phyloP scores from a whole-genome alignment of 1,140 invertebrate species.

The Linepithema humile region DNA sequence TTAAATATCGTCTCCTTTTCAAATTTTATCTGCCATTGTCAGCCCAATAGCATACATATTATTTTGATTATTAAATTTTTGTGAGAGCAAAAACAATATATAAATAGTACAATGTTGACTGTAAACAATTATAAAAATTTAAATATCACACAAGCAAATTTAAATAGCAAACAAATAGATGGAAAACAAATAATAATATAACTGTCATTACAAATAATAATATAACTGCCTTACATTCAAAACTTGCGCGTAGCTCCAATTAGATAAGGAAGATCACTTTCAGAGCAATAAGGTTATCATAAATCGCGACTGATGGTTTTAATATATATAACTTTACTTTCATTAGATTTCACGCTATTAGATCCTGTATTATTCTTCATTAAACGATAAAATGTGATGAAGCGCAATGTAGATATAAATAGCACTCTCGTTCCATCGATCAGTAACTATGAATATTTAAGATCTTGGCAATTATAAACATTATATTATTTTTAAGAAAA shows the following conservation, averaged over 20 bases:
- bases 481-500: background rate
- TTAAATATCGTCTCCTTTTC: background rate
- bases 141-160: background rate
- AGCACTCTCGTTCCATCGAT: background rate
- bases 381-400: background rate
- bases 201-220: too few species aligned
- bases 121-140: background rate
- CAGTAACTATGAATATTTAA: background rate
- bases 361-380: background rate
- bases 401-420: background rate
- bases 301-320: background rate
- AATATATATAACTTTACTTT: background rate
- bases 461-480: background rate
- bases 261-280: background rate
- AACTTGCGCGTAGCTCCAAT: slow-evolving; percentile 6
- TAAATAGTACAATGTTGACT: background rate
- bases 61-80: background rate
- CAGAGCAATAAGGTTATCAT: slow-evolving; percentile 8
- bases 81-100: background rate
- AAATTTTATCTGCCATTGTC: background rate
- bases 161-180: background rate
- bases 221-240: background rate
- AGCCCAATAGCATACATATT: background rate
- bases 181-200: background rate
- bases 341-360: background rate